These are phyloP conservation scores for Griposia aprilina DNA, from an alignment of 2,888 invertebrate genomes.

Conservation along the genomic window DNA sequence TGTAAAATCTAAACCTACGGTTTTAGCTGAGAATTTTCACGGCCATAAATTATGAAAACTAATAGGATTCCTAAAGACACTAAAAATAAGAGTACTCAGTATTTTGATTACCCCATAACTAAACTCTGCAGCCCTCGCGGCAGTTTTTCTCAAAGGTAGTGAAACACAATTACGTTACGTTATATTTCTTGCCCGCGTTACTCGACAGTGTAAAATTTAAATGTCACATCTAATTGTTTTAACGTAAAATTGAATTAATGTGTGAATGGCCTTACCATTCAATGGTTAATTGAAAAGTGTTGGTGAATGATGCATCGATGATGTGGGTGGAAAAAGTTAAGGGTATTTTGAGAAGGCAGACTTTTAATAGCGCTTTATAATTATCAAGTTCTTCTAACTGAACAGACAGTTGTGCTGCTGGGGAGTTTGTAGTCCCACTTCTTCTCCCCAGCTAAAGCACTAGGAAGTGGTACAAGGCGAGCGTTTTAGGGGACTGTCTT, in stretches of 20 bases:
- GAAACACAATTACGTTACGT: conserved; percentile 24
- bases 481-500: no score
- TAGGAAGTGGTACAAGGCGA: no score
- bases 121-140: conserved; percentile 5
- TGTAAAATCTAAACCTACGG: neutral
- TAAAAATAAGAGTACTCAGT: neutral
- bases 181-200: conserved; percentile 18
- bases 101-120: conserved; percentile 1
- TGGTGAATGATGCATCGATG: neutral
- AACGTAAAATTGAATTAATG: conserved; percentile 31
- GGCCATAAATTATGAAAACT: neutral
- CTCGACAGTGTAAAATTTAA: conserved; percentile 31
- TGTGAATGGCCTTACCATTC: conserved; percentile 16
- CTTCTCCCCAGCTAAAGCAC: no score
- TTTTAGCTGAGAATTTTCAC: neutral
- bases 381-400: neutral
- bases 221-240: conserved; percentile 48
- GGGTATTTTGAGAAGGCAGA: neutral
- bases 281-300: conserved; percentile 33
- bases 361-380: neutral
- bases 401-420: no score
- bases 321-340: neutral
- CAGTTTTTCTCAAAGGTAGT: conserved; percentile 25
- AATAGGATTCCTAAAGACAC: neutral
- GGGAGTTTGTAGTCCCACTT: no score